Conservation (phyloP, 2,888 invertebrate genomes). For the Choristoneura rosaceana region DNA sequence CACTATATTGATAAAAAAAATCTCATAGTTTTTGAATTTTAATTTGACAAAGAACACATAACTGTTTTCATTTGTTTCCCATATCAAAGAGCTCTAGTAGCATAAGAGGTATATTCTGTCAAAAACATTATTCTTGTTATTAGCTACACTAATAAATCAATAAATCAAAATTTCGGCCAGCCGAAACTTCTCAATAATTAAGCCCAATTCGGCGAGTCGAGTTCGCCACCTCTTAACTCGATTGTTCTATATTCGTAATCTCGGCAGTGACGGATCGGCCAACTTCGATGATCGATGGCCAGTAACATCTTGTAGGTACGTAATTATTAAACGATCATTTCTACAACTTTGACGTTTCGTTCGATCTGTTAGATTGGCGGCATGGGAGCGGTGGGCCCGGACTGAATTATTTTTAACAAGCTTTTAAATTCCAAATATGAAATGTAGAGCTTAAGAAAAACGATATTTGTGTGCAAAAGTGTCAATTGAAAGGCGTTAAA, state of each 20-base stretch:
- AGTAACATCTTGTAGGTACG: constrained; percentile 39
- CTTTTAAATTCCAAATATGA: too few relatives aligned
- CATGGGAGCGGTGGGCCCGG: background rate
- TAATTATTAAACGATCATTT: constrained; percentile 38
- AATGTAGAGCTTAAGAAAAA: too few relatives aligned
- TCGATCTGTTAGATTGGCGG: constrained; percentile 31
- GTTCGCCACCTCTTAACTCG: constrained; percentile 36
- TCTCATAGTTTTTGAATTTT: background rate
- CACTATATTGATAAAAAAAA: too few relatives aligned
- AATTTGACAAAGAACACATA: too few relatives aligned
- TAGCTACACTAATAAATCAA: constrained; percentile 24
- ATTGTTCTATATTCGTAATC: constrained; percentile 37
- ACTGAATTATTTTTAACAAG: background rate
- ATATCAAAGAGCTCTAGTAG: too few relatives aligned
- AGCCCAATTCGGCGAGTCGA: constrained; percentile 10
- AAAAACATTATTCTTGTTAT: background rate
- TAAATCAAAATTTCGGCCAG: constrained; percentile 29
- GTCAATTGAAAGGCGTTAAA: too few relatives aligned
- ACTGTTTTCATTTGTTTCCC: too few relatives aligned
- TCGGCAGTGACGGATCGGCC: constrained; percentile 39
- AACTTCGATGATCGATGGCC: constrained; percentile 38
- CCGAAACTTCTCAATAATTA: constrained; percentile 35
- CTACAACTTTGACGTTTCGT: constrained; percentile 32
- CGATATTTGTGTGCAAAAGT: too few relatives aligned
- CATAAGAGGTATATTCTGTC: background rate